A percentile compares a stretch with the other conserved stretches of the same genome.
These are phyloP conservation scores for Dysmachus trigonus DNA, from an alignment of 2,888 invertebrate genomes.

Conservation along the genomic window DNA sequence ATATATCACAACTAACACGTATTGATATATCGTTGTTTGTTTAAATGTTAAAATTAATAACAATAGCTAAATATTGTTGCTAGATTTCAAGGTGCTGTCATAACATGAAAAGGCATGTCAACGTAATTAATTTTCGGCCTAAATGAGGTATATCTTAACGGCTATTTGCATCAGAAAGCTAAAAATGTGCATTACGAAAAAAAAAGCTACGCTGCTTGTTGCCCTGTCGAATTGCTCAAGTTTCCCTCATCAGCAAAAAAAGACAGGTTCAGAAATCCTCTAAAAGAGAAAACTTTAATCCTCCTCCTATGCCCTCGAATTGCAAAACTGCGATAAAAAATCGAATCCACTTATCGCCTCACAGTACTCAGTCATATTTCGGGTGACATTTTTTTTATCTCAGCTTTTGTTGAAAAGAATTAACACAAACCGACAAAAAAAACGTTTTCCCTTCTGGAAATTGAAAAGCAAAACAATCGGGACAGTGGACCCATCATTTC, in stretches of 20 bases:
- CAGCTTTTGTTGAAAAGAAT: background rate
- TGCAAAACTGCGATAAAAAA: slow-evolving; percentile 13
- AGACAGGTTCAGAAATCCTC: background rate
- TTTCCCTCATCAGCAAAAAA: background rate
- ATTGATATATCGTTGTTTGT: too few species aligned
- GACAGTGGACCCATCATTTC: background rate
- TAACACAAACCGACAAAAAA: background rate
- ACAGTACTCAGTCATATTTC: slow-evolving; percentile 18
- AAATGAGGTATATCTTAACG: background rate
- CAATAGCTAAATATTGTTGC: too few species aligned
- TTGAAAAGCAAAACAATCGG: background rate
- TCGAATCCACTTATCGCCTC: background rate
- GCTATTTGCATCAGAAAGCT: background rate
- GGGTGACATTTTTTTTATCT: slow-evolving; percentile 2
- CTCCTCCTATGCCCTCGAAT: background rate
- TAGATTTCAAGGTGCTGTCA: background rate
- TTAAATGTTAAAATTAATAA: too few species aligned
- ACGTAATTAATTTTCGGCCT: background rate
- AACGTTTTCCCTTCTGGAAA: background rate
- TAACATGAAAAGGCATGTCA: background rate
- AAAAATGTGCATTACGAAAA: background rate
- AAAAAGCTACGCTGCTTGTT: background rate
- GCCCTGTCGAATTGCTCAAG: background rate
- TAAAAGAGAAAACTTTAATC: slow-evolving; percentile 3
- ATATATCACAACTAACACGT: too few species aligned